phyloP scores from a whole-genome alignment of 2,113 vertebrate genomes.

The Bettongia penicillata region DNA sequence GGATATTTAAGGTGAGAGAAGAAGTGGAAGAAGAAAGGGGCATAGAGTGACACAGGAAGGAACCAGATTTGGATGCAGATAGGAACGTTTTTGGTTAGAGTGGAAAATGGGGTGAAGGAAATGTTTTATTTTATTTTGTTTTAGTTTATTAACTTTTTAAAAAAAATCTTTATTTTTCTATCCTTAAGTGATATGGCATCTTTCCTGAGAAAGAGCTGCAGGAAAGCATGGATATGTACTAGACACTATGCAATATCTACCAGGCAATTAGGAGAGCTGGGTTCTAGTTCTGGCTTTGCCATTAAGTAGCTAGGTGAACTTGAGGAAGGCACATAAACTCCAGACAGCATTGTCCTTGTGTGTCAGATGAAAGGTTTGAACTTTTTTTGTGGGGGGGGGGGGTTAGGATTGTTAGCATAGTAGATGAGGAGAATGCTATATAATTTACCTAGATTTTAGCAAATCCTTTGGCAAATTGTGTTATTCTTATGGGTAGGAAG shows the following conservation, averaged over 20 bases:
- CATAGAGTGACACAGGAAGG: background rate
- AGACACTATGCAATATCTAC: background rate
- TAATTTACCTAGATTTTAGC: background rate
- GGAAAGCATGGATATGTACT: background rate
- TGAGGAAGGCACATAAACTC: background rate
- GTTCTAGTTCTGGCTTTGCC: background rate
- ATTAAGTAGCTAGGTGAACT: background rate
- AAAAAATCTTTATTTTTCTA: background rate
- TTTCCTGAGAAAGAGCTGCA: background rate
- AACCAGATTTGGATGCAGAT: background rate
- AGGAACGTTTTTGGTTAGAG: background rate
- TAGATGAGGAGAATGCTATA: background rate
- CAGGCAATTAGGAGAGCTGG: background rate
- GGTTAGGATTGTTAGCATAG: background rate
- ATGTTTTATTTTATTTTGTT: background rate
- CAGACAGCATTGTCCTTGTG: background rate
- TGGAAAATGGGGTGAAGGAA: background rate
- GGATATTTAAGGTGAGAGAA: background rate
- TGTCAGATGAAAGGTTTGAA: background rate
- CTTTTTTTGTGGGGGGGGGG: background rate
- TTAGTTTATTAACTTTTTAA: background rate
- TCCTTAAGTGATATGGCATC: background rate
- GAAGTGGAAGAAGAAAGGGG: background rate
- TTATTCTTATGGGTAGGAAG: background rate
- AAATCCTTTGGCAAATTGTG: background rate